Percentiles rank a stretch among this genome's conserved stretches.
Conservation (phyloP, 1,140 invertebrate genomes). For the Drosophila watanabei region DNA sequence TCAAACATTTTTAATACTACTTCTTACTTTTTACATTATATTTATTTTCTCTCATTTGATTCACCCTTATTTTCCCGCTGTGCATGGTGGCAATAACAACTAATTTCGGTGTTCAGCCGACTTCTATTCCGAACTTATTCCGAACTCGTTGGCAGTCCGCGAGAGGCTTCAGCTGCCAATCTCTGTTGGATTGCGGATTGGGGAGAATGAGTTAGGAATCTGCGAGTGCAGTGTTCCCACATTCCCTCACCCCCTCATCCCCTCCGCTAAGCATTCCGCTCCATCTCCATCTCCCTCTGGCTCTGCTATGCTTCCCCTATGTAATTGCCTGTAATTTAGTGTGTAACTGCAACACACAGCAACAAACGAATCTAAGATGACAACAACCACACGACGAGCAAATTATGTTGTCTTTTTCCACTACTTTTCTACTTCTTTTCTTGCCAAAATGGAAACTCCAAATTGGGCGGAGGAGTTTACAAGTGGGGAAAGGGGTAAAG, state of each 20-base stretch:
- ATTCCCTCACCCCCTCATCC: constrained; percentile 25
- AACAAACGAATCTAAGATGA: constrained; percentile 65
- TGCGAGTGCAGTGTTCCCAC: constrained; percentile 50
- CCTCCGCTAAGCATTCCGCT: background rate
- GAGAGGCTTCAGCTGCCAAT: constrained; percentile 57
- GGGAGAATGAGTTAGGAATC: constrained; percentile 35
- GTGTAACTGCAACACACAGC: constrained; percentile 73
- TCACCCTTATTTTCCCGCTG: background rate
- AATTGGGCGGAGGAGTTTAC: constrained; percentile 20
- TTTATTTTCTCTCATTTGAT: background rate
- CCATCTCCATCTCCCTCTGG: background rate
- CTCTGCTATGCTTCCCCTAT: constrained; percentile 23
- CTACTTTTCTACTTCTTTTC: constrained; percentile 3
- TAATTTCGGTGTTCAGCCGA: constrained; percentile 57
- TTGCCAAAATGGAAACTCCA: constrained; percentile 44
- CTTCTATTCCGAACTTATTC: constrained; percentile 41
- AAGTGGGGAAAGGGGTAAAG: background rate
- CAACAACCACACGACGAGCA: constrained; percentile 74
- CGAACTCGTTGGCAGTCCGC: constrained; percentile 29
- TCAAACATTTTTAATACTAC: background rate
- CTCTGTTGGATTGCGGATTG: constrained; percentile 40
- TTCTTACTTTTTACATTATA: background rate
- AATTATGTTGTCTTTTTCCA: constrained; percentile 78
- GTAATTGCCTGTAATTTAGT: constrained; percentile 85
- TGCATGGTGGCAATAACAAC: constrained; percentile 46